Base-by-base conservation (phyloP, 2,797 vertebrate species). In the Micrastur ruficollis region DNA sequence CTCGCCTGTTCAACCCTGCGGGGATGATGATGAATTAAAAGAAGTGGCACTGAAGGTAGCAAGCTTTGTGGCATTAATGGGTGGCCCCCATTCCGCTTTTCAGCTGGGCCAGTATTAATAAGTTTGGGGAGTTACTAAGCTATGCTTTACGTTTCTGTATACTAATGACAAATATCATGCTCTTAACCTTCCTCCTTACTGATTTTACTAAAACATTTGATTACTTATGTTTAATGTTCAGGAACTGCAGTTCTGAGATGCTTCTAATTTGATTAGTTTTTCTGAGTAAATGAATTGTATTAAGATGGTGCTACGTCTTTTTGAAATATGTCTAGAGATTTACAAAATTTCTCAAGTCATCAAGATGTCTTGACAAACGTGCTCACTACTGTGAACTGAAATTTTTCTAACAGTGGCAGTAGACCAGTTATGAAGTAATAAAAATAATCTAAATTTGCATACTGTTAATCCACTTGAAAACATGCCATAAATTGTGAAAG, bases 261-360 rank as follows among this genome's bases (percentile, higher is more conserved):
- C 44, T 86, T 91, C 80, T 81, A 56, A 65, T 91, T 89, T 27
- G 32, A 67, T 73, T 87, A 0, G 0, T 42, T 93, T 78, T 71
- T 72, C 58, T 55, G 47, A 72, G 89, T 65, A 80, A 82, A 92
- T 84, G 58, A 84, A 85, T 66, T 50, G 32, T 56, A 79, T 75
- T 91, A 86, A 72, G 46, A 90, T 42, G 36, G 50, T 79, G 74
- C 50, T 53, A 86, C 83, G 38, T 40, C 50, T 67, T 85, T 86
- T 29, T 71, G 16, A 93, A 92, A n/a, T 55, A 59, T 11, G 9
- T 70, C 32, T 79, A 52, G 66, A 84, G 79, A 81, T 78, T 80
- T 94, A 80, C n/a, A 79, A 73, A 89, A 75, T 63, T 93, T 75
- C 78, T 75, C 74, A 91, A 94, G 78, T 90, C 74, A 93, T 71